Base-by-base conservation (phyloP, 2,113 vertebrate species). In the Calidris pygmaea region DNA sequence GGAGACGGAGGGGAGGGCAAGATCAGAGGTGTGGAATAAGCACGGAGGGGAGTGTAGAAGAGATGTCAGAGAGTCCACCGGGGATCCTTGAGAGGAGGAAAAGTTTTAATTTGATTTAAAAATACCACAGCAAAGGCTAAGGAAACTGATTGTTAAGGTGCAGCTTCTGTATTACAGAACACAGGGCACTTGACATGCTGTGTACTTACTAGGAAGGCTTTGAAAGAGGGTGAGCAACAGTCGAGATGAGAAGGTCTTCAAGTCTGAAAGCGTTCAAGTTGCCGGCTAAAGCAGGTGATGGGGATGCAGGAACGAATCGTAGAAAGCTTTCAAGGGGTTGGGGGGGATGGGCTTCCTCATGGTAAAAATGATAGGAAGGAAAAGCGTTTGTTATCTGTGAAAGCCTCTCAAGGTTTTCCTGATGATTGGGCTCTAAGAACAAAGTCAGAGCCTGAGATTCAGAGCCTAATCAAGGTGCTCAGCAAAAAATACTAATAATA, bases 111-210 rank as follows among this genome's bases (percentile, higher is more conserved):
- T 85, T 45, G 22, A n/a, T 93, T 88, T 73, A 1, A 89, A 85
- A 95, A 62, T 85, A 62, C 34, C 30, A 9, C 37, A 39, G 32
- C 35, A 80, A 73, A 92, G 27, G 66, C 74, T 89, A 52, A 56
- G 39, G 48, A 82, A 93, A 87, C 4, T 0, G 0, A 43, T 3
- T 76, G 90, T 47, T 65, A 43, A 65, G 19, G 37, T 91, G 17
- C 56, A 63, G 62, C 23, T 94, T 67, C 78, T 75, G 12, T 12
- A 68, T 78, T 87, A 59, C 9, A 68, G 63, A 82, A 72, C 68
- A 15, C 13, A 45, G 0, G 0, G 9, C 23, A 56, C 27, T 34
- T 78, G 74, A 92, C 26, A 60, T 18, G 52, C 0, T 0, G 2
- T 32, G 48, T 82, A 39, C 35, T 78, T 56, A 63, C 41, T 37